Percentiles rank a stretch among this genome's conserved stretches.
Conservation (phyloP, 2,113 vertebrate genomes). For the Sebastes schlegelii region DNA sequence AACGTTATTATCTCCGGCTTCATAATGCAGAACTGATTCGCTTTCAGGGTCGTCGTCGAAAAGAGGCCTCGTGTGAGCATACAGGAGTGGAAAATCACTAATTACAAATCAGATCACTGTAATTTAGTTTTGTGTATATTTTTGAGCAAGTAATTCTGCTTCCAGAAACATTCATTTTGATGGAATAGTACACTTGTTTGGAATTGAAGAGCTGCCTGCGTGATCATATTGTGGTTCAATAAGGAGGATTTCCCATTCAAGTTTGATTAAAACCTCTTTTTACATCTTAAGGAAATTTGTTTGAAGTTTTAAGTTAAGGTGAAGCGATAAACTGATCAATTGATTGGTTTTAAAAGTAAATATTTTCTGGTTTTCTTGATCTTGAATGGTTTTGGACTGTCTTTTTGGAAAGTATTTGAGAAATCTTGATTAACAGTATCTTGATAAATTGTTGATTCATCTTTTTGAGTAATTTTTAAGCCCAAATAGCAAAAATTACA, state of each 20-base stretch:
- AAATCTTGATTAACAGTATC: not conserved
- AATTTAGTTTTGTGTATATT: conserved; percentile 10
- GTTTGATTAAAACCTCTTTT: not conserved
- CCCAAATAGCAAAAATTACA: too few relatives aligned
- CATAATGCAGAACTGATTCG: conserved; percentile 31
- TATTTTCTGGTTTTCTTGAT: not conserved
- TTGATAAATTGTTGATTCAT: not conserved
- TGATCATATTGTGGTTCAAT: not conserved
- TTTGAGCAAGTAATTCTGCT: conserved; percentile 7
- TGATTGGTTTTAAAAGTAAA: not conserved
- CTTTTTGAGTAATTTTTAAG: too few relatives aligned
- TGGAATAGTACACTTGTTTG: not conserved
- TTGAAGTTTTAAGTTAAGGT: not conserved
- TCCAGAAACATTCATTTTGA: conserved; percentile 7
- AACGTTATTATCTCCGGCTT: conserved; percentile 37
- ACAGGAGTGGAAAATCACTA: conserved; percentile 26
- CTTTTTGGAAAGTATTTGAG: not conserved
- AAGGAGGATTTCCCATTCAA: not conserved
- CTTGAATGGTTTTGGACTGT: not conserved
- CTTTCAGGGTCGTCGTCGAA: conserved; percentile 12
- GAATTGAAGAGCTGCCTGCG: not conserved
- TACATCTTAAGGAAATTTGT: not conserved
- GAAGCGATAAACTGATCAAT: too few relatives aligned
- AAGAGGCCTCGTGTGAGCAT: not conserved
- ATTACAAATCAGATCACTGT: conserved; percentile 25